Evolutionary conservation across 1,140 invertebrate genomes (phyloP).

Genomic region (Drosophila nasuta): DNA sequence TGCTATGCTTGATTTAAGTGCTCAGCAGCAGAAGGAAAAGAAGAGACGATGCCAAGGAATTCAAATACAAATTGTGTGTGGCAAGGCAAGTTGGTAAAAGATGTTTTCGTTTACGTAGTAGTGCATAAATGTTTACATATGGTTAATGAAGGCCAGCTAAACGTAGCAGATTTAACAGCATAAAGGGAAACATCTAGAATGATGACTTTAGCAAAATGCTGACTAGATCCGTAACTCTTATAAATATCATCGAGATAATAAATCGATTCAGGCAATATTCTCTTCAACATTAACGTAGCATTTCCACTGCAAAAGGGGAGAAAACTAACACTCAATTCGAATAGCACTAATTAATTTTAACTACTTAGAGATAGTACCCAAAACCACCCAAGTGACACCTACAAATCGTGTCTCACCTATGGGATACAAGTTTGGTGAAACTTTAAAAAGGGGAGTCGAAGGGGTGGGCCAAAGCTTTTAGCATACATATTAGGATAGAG

Average conservation of each 20-base stretch:
- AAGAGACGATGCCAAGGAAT: conserved; percentile 8
- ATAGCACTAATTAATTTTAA: conserved; percentile 46
- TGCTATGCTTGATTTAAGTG: conserved; percentile 34
- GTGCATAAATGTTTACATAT: neutral
- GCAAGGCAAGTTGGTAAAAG: neutral
- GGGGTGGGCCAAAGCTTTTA: conserved; percentile 37
- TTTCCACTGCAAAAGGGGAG: neutral
- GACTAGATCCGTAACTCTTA: too few relatives aligned
- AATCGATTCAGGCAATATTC: neutral
- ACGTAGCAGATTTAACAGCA: too few relatives aligned
- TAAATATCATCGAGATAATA: too few relatives aligned
- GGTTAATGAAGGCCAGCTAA: too few relatives aligned
- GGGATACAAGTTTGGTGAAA: neutral
- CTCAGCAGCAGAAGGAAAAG: neutral
- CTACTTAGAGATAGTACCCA: conserved; percentile 20
- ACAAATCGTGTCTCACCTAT: conserved; percentile 2
- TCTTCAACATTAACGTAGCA: neutral
- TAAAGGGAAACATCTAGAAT: too few relatives aligned
- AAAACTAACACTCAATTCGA: conserved; percentile 20
- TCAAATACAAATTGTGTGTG: conserved; percentile 6
- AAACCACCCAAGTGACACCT: neutral
- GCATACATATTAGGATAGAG: conserved; percentile 57
- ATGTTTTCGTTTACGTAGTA: conserved; percentile 1
- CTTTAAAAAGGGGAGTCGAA: neutral
- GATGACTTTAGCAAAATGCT: too few relatives aligned